Evolutionary conservation across 2,113 vertebrate species (phyloP).

Genomic region (Axis porcinus): DNA sequence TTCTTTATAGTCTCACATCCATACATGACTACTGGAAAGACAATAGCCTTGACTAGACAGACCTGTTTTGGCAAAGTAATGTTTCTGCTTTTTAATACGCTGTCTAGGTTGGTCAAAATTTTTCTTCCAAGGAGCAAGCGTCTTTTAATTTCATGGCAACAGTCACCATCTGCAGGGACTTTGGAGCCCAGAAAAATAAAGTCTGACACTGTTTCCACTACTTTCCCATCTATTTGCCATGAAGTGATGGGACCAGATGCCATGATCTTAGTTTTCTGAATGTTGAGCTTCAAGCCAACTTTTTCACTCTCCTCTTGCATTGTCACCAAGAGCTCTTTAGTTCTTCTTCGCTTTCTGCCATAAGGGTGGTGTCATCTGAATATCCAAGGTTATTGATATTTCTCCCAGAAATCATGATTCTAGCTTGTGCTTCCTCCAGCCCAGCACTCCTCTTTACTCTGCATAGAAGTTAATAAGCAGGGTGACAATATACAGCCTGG

Average conservation of each 20-base stretch:
- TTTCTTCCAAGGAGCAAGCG: background rate
- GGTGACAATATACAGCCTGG: background rate
- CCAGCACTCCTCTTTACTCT: background rate
- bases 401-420: background rate
- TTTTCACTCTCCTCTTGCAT: background rate
- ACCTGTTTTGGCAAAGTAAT: background rate
- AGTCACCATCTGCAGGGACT: background rate
- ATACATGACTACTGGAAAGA: background rate
- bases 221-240: background rate
- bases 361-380: background rate
- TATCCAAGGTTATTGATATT: background rate
- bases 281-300: background rate
- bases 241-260: background rate
- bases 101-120: background rate
- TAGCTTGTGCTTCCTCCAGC: background rate
- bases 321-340: background rate
- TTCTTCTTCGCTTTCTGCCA: background rate
- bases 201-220: background rate
- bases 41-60: background rate
- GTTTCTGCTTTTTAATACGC: background rate
- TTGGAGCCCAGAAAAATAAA: background rate
- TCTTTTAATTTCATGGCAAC: background rate
- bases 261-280: background rate
- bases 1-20: background rate
- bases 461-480: background rate